Evolutionary conservation across 2,797 vertebrate genomes (phyloP).

Genomic region (Euthynnus affinis): DNA sequence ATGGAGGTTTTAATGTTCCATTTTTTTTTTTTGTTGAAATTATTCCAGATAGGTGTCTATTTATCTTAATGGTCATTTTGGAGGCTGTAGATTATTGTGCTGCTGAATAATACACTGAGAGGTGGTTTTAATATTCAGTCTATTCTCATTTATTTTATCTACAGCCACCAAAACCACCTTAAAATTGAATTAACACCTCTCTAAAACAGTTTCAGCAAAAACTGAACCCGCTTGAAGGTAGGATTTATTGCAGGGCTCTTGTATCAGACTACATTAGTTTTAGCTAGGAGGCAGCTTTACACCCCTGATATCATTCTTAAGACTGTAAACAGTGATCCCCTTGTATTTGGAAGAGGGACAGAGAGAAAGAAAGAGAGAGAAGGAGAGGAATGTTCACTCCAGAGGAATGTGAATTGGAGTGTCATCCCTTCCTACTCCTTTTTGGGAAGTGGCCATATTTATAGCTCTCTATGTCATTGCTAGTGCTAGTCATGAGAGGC

Average conservation of each 20-base stretch:
- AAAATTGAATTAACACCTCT: conserved; percentile 1
- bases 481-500: conserved; percentile 50
- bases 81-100: background rate
- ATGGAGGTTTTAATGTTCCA: background rate
- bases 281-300: conserved; percentile 20
- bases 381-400: conserved; percentile 67
- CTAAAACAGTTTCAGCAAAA: background rate
- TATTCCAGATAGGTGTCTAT: conserved; percentile 21
- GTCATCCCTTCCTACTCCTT: conserved; percentile 71
- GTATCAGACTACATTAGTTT: conserved; percentile 19
- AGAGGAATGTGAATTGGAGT: conserved; percentile 72
- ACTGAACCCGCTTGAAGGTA: background rate
- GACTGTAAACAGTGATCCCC: conserved; percentile 53
- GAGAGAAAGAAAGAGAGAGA: conserved; percentile 20
- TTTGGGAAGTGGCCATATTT: conserved; percentile 81
- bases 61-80: conserved; percentile 22
- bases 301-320: conserved; percentile 12
- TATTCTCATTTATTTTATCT: background rate
- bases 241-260: conserved; percentile 11
- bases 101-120: background rate
- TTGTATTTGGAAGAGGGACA: conserved; percentile 58
- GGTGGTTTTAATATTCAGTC: background rate
- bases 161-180: conserved; percentile 4
- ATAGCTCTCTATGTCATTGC: conserved; percentile 78
- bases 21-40: background rate